A percentile compares a stretch with the other conserved stretches of the same genome.
Evolutionary conservation across 2,888 invertebrate genomes (phyloP).

Genomic region (Drosophila kuntzei): DNA sequence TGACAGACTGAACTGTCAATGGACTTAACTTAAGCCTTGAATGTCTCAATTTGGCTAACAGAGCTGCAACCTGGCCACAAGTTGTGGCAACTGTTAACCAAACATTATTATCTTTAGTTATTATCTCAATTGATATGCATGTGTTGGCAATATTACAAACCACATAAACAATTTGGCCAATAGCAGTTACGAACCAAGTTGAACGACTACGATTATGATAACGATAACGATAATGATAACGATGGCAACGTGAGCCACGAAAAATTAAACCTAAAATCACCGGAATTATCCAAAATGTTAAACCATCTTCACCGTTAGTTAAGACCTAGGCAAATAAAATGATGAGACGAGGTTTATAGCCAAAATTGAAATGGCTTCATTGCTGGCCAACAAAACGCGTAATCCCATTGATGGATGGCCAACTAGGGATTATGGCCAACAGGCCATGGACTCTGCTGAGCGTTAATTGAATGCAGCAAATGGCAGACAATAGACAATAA

Average conservation of each 20-base stretch:
- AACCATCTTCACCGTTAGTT: slow-evolving; percentile 25
- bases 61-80: slow-evolving; percentile 9
- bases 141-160: slow-evolving; percentile 36
- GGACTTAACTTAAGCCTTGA: slow-evolving; percentile 13
- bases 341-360: slow-evolving; percentile 12
- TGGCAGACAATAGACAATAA: slow-evolving; percentile 21
- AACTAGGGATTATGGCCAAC: slow-evolving; percentile 32
- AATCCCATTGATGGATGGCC: slow-evolving; percentile 39
- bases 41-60: slow-evolving; percentile 12
- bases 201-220: slow-evolving; percentile 51
- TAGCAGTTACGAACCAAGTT: slow-evolving; percentile 45
- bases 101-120: slow-evolving; percentile 32
- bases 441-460: not conserved
- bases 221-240: slow-evolving; percentile 34
- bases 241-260: slow-evolving; percentile 46
- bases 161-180: slow-evolving; percentile 70
- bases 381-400: slow-evolving; percentile 29
- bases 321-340: slow-evolving; percentile 21
- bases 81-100: slow-evolving; percentile 18
- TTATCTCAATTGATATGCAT: slow-evolving; percentile 39
- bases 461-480: slow-evolving; percentile 61
- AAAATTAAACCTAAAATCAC: slow-evolving; percentile 8
- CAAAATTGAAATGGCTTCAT: slow-evolving; percentile 48
- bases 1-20: slow-evolving; percentile 3
- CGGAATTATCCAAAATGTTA: slow-evolving; percentile 12